A percentile compares a stretch with the other conserved stretches of the same genome.
These are phyloP conservation scores for Notamacropus eugenii DNA, from an alignment of 2,797 vertebrate species.

Conservation along the genomic window DNA sequence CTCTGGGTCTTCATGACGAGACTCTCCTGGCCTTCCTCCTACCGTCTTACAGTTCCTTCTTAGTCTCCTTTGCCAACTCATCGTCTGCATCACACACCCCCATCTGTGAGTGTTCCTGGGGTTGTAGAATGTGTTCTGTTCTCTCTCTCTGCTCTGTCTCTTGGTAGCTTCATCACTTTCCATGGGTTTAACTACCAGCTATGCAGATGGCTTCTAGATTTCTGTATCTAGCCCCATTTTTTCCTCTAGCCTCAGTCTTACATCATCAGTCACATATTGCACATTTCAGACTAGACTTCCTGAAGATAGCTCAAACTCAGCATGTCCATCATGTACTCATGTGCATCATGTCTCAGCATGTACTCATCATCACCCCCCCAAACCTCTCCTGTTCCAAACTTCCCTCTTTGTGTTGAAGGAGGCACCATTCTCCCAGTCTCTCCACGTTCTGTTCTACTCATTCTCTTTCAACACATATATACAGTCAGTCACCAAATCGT, in stretches of 20 bases:
- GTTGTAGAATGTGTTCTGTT: not conserved
- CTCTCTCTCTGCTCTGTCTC: not conserved
- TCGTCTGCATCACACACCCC: not conserved
- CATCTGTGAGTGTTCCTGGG: not conserved
- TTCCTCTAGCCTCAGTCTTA: not conserved
- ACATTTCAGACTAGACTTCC: not conserved
- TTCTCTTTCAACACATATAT: not conserved
- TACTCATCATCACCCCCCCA: not conserved
- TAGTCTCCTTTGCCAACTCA: not conserved
- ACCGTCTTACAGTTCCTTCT: too few relatives aligned
- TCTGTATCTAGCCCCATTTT: not conserved
- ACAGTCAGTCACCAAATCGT: not conserved
- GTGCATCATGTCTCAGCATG: too few relatives aligned
- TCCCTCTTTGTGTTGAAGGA: not conserved
- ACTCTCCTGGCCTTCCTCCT: not conserved
- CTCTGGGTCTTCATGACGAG: not conserved
- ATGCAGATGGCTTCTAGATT: not conserved
- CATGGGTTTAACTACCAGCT: not conserved
- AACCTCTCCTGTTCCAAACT: not conserved
- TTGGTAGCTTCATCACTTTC: not conserved
- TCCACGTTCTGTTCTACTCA: not conserved
- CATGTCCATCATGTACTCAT: not conserved
- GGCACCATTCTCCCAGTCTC: not conserved
- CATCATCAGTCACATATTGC: not conserved
- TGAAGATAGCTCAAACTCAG: not conserved